Evolutionary conservation across 2,797 vertebrate species (phyloP).

Genomic region (Sebastes taczanowskii): DNA sequence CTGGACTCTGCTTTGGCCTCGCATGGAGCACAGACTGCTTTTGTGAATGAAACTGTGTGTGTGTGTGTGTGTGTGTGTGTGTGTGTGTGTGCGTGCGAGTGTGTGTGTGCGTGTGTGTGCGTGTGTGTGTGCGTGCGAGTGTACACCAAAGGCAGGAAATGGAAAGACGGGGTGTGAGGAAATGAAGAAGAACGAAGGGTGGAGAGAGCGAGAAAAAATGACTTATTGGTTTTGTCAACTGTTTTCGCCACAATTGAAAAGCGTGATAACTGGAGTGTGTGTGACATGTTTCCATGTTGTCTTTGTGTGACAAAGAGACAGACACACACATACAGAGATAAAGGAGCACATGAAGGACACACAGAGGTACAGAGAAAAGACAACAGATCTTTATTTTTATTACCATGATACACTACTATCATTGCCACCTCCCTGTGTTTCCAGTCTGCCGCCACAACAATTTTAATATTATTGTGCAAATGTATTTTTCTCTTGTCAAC

Average conservation of each 20-base stretch:
- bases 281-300: neutral
- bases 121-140: neutral
- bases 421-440: neutral
- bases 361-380: neutral
- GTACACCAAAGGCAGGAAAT: neutral
- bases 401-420: neutral
- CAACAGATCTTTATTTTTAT: neutral
- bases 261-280: neutral
- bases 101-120: no score
- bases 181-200: neutral
- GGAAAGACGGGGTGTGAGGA: neutral
- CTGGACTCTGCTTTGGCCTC: constrained; percentile 6
- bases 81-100: neutral
- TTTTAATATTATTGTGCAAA: neutral
- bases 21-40: constrained; percentile 21
- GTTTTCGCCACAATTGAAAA: neutral
- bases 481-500: neutral
- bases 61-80: neutral
- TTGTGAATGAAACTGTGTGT: constrained; percentile 37
- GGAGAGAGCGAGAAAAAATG: neutral
- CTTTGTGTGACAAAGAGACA: neutral
- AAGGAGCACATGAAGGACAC: neutral
- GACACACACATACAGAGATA: neutral
- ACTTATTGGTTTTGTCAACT: constrained; percentile 9
- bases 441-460: neutral